Percentiles rank a stretch among this genome's conserved stretches.
phyloP scores from a whole-genome alignment of 2,888 invertebrate genomes.

The Thereva nobilitata region DNA sequence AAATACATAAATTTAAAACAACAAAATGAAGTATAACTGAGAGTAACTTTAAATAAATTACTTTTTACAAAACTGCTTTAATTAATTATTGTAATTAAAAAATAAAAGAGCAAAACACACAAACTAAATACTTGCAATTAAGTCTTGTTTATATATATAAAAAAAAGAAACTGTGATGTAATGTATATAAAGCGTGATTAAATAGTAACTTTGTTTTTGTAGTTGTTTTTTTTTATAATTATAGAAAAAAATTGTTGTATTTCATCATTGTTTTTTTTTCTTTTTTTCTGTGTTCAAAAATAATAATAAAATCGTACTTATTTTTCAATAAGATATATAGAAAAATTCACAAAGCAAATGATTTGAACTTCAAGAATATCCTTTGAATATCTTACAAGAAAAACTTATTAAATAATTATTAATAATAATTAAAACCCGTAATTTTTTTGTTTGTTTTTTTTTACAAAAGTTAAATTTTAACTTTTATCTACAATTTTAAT shows the following conservation, averaged over 20 bases:
- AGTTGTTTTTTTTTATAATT: no score
- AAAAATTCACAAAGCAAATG: slow-evolving; percentile 16
- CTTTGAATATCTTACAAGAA: slow-evolving; percentile 19
- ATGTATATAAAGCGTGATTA: slow-evolving; percentile 2
- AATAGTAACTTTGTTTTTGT: slow-evolving; percentile 5
- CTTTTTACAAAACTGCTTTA: no score
- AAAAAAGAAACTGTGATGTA: slow-evolving; percentile 24
- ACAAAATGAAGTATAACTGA: no score
- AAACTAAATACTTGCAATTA: no score
- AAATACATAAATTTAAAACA: no score
- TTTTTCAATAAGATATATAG: slow-evolving; percentile 6
- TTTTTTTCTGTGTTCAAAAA: slow-evolving; percentile 9
- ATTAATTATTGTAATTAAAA: no score
- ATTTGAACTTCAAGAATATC: slow-evolving; percentile 37
- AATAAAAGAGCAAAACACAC: no score
- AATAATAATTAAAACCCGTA: slow-evolving; percentile 17
- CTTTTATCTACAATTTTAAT: slow-evolving; percentile 15
- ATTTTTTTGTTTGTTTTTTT: background rate
- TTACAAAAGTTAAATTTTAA: background rate
- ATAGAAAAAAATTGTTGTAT: background rate
- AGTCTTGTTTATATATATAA: no score
- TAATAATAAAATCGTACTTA: background rate
- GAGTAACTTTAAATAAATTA: no score
- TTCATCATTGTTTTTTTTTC: slow-evolving; percentile 17
- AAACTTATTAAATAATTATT: slow-evolving; percentile 18